These are phyloP conservation scores for Notospermus geniculatus DNA, from an alignment of 1,140 invertebrate species.

Conservation along the genomic window DNA sequence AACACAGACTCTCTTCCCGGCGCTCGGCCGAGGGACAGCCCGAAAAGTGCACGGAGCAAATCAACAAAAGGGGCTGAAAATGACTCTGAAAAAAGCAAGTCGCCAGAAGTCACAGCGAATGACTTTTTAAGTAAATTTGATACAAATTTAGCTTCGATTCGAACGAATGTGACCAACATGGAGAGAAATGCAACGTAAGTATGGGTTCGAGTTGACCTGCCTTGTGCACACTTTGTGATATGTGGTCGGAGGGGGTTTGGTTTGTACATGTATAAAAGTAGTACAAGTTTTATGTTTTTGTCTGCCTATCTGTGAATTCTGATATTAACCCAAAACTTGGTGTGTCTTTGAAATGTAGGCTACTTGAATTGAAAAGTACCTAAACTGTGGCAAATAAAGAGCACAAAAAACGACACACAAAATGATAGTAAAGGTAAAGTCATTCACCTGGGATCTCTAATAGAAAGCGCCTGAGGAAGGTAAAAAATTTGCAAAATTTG, in stretches of 20 bases:
- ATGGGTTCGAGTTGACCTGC: not conserved
- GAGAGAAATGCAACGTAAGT: slow-evolving; percentile 28
- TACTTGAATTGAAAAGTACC: not conserved
- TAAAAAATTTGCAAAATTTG: no score
- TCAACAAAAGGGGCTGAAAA: not conserved
- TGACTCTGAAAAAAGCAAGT: not conserved
- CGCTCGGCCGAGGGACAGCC: not conserved
- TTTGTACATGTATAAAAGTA: not conserved
- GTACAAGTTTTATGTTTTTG: not conserved
- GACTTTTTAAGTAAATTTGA: slow-evolving; percentile 86
- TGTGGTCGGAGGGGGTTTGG: not conserved
- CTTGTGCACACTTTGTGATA: not conserved
- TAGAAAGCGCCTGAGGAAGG: no score
- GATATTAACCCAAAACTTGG: not conserved
- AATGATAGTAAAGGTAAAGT: no score
- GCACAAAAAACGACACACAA: no score
- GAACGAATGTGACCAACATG: slow-evolving; percentile 78
- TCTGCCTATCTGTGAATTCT: not conserved
- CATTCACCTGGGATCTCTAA: no score
- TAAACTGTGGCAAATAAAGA: no score
- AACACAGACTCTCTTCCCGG: not conserved
- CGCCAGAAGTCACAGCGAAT: slow-evolving; percentile 57
- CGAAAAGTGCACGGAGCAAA: not conserved
- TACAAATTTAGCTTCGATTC: slow-evolving; percentile 78
- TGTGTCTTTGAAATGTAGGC: not conserved